Evolutionary conservation across 2,113 vertebrate species (phyloP).

Genomic region (Pelusios castaneus): DNA sequence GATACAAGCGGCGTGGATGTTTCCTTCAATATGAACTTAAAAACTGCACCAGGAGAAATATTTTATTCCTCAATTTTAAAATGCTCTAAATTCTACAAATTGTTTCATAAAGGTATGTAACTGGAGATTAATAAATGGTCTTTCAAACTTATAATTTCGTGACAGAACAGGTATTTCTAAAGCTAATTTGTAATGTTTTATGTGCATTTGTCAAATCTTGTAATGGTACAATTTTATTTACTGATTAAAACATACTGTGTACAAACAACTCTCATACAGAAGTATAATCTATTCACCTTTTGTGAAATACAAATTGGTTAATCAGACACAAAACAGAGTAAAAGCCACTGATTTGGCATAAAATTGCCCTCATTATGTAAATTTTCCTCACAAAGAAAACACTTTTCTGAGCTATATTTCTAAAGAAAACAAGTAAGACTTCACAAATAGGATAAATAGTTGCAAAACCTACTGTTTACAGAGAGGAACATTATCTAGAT

Average conservation of each 20-base stretch:
- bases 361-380: not conserved
- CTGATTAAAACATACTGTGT: not conserved
- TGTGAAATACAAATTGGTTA: not conserved
- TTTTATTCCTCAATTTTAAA: constrained; percentile 51
- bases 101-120: constrained; percentile 55
- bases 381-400: not conserved
- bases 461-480: not conserved
- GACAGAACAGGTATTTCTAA: constrained; percentile 51
- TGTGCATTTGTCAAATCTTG: not conserved
- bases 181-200: constrained; percentile 45
- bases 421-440: constrained; percentile 1
- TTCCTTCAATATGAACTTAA: constrained; percentile 60
- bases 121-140: constrained; percentile 42
- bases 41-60: constrained; percentile 24
- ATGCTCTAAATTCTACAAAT: constrained; percentile 47
- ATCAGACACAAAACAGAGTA: not conserved
- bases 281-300: not conserved
- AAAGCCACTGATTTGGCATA: not conserved
- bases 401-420: not conserved
- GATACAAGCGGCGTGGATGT: constrained; percentile 26
- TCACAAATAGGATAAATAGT: not conserved
- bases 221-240: not conserved
- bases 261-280: not conserved
- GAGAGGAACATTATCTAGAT: not conserved
- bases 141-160: constrained; percentile 56